Conservation (phyloP, 1,140 invertebrate species). For the Campoletis sonorensis region DNA sequence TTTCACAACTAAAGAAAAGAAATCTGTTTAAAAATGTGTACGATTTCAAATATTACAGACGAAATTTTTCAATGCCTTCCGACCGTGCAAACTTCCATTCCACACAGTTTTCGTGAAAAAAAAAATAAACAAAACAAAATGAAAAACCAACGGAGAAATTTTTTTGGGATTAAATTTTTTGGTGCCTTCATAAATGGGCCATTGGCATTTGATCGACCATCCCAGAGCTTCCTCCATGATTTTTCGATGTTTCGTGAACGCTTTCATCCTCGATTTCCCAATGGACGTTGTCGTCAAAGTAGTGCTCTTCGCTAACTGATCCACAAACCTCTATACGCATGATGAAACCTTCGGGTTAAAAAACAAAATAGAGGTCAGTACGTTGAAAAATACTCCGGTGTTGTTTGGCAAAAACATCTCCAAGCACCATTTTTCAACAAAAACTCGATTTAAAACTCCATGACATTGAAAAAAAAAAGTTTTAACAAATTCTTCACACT, state of each 20-base stretch:
- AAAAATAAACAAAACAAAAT: background rate
- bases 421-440: no score
- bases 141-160: background rate
- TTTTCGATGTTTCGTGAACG: slow-evolving; percentile 58
- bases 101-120: no score
- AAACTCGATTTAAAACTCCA: no score
- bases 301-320: slow-evolving; percentile 70
- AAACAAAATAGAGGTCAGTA: background rate
- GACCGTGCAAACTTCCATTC: no score
- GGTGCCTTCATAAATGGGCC: slow-evolving; percentile 65
- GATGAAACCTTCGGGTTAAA: slow-evolving; percentile 67
- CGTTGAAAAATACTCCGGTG: background rate
- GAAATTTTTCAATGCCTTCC: no score
- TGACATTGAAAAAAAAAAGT: no score
- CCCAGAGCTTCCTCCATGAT: slow-evolving; percentile 57
- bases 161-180: background rate
- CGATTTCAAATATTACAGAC: no score
- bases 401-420: no score
- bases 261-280: slow-evolving; percentile 74
- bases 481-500: no score
- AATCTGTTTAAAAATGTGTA: no score
- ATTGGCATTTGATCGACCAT: slow-evolving; percentile 65
- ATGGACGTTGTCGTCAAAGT: slow-evolving; percentile 73
- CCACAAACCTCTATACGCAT: slow-evolving; percentile 70
- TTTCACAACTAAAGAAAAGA: no score